Evolutionary conservation across 2,797 vertebrate species (phyloP).

Genomic region (Syndactyla subalaris): DNA sequence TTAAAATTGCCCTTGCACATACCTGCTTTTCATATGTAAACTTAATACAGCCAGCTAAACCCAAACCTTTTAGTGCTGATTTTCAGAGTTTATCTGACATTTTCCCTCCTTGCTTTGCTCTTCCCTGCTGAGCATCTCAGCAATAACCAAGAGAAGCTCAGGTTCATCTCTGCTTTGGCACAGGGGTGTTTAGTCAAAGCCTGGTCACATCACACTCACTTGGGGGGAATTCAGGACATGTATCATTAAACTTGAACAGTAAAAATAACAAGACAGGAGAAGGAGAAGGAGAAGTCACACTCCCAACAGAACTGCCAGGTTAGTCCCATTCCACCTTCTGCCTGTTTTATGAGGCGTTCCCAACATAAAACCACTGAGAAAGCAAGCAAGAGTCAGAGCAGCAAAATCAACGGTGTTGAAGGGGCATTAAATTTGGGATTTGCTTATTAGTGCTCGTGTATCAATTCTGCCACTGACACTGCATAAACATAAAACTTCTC

Average conservation of each 20-base stretch:
- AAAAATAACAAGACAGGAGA: slow-evolving; percentile 5
- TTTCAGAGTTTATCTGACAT: not conserved
- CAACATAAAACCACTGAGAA: not conserved
- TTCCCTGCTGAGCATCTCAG: not conserved
- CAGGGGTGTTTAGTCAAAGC: not conserved
- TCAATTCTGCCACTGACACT: not conserved
- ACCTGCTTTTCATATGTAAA: not conserved
- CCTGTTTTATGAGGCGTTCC: not conserved
- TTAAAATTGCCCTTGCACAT: not conserved
- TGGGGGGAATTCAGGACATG: not conserved
- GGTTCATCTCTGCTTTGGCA: not conserved
- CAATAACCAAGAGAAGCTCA: not conserved
- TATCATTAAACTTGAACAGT: not conserved
- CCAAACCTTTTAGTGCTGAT: not conserved
- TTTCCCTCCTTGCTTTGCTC: not conserved
- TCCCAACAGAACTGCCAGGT: not conserved
- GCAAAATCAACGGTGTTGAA: not conserved
- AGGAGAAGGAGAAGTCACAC: not conserved
- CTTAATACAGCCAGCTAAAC: not conserved
- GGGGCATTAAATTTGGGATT: not conserved
- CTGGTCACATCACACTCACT: not conserved
- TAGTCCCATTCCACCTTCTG: not conserved
- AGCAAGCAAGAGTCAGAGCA: not conserved
- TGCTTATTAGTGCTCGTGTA: not conserved
- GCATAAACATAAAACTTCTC: not conserved